These are phyloP conservation scores for Muschampia plurimacula DNA, from an alignment of 2,888 invertebrate genomes.

Conservation along the genomic window DNA sequence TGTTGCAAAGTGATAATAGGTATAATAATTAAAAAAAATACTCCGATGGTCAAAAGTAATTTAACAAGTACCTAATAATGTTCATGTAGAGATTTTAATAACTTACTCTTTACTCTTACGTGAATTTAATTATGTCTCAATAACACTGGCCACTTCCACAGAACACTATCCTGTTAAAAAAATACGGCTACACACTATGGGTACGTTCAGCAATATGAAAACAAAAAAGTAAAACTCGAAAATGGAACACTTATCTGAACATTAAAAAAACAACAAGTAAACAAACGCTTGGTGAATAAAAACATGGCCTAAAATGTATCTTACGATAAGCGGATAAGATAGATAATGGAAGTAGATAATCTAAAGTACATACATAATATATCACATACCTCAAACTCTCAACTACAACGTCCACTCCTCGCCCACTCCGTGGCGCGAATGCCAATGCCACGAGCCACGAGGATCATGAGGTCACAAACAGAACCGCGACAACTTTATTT, in stretches of 20 bases:
- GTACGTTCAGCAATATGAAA: no score
- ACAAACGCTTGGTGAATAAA: not conserved
- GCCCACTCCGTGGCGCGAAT: constrained; percentile 48
- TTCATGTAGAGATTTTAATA: no score
- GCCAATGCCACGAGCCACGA: constrained; percentile 44
- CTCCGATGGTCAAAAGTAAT: no score
- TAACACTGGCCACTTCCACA: no score
- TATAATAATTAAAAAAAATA: no score
- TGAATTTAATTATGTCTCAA: no score
- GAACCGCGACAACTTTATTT: constrained; percentile 29
- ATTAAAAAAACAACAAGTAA: constrained; percentile 13
- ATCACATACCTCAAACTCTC: constrained; percentile 43
- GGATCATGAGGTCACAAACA: constrained; percentile 38
- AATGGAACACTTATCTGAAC: constrained; percentile 10
- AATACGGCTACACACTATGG: no score
- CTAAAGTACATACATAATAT: not conserved
- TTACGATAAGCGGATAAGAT: constrained; percentile 9
- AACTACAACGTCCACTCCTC: constrained; percentile 38
- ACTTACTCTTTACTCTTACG: no score
- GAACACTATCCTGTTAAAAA: no score
- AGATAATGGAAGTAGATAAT: constrained; percentile 6
- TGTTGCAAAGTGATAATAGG: no score
- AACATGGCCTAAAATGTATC: constrained; percentile 5
- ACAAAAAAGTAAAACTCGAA: constrained; percentile 2
- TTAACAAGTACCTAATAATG: no score